Evolutionary conservation across 2,113 vertebrate genomes (phyloP), one percentile per base, ranked within the genome.

Genomic region (Aegotheles bennettii): DNA sequence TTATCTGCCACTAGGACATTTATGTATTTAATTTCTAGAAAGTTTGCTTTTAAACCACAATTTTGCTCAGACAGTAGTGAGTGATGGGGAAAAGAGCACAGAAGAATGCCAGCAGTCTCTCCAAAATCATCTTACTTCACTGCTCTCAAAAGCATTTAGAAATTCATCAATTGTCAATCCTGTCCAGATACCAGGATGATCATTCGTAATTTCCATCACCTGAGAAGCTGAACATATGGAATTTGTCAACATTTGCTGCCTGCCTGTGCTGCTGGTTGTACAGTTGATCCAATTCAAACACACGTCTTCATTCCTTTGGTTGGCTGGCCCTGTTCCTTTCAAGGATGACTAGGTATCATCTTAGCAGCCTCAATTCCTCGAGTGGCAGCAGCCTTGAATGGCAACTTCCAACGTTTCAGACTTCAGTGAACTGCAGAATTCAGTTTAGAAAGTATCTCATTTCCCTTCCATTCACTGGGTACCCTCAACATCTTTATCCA

Each of bases 211-310:
- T 18, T 40, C 31, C n/a, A 47, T 73, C 78, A 90, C 71, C 75
- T 91, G 70, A 81, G 78, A 80, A 86, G 13, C 38, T 91, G 84
- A 93, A 93, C 63, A 79, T 54, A 91, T 19, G 85, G 93, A 77
- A 93, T 91, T 82, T 93, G 87, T 90, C 93, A 95, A 54, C 70
- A 77, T 65, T 82, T 82, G 21, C 60, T 86, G 68, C 16, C 35
- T 67, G 45, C 8, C 31, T 80, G 35, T 80, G 63, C 63, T 80
- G 63, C 50, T 50, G 67, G 54, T 45, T 93, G 87, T 70, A n/a
- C 45, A 67, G 59, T 3, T 90, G 94, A 84, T 94, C 87, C 82
- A 83, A 43, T 47, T 70, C 71, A 90, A 86, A 40, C 8, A 40
- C 8, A 54, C 0, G 0, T 76, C 90, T 80, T 94, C 71, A 38